A percentile compares a stretch with the other conserved stretches of the same genome.
Evolutionary conservation across 2,113 vertebrate genomes (phyloP).

Genomic region (Atractosteus spatula): DNA sequence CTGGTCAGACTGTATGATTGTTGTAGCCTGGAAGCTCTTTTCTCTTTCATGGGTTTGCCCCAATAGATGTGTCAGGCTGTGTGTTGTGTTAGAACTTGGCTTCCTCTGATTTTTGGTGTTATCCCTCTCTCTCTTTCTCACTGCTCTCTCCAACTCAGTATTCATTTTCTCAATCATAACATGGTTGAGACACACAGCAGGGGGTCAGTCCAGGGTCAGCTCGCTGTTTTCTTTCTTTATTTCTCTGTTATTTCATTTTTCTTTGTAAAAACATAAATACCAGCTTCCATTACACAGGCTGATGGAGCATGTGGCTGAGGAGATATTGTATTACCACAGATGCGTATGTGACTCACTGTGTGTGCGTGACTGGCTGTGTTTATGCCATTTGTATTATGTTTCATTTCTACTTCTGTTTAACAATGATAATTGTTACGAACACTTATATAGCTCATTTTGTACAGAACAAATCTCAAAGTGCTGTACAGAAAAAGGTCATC

Average conservation of each 20-base stretch:
- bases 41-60: no score
- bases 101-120: constrained; percentile 3
- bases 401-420: no score
- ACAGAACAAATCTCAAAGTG: no score
- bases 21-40: no score
- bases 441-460: no score
- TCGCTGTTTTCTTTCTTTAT: not conserved
- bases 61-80: no score
- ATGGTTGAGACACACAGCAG: not conserved
- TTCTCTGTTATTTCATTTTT: constrained; percentile 11
- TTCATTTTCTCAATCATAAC: not conserved
- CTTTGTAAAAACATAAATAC: constrained; percentile 55
- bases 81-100: no score
- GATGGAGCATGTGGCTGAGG: constrained; percentile 53
- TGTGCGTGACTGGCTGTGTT: constrained; percentile 14
- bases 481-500: no score
- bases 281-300: constrained; percentile 56
- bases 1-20: no score
- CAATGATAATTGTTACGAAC: no score
- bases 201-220: not conserved
- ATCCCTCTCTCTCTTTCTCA: constrained; percentile 9
- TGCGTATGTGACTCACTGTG: constrained; percentile 33
- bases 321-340: constrained; percentile 53
- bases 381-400: constrained; percentile 4
- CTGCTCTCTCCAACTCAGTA: constrained; percentile 15